phyloP scores from a whole-genome alignment of 1,140 invertebrate genomes.

The Intoshia linei region DNA sequence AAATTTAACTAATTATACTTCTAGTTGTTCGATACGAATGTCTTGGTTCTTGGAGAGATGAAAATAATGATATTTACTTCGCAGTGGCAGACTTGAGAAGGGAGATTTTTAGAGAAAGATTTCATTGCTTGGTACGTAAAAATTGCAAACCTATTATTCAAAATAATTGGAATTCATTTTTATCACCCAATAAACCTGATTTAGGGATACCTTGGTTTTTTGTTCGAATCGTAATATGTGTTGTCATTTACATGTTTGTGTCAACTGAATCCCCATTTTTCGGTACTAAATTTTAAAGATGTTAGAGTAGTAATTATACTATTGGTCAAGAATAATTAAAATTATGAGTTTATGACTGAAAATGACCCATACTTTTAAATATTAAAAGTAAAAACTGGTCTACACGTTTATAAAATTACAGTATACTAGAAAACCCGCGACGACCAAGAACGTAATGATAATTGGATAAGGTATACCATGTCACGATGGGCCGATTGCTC shows the following conservation, averaged over 20 bases:
- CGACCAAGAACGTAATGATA: slow-evolving; percentile 16
- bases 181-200: not conserved
- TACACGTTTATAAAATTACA: not conserved
- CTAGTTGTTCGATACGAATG: slow-evolving; percentile 17
- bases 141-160: not conserved
- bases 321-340: not conserved
- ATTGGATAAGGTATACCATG: slow-evolving; percentile 15
- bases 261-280: not conserved
- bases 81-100: slow-evolving; percentile 29
- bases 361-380: too few relatives aligned
- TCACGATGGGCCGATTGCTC: slow-evolving; percentile 15
- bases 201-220: not conserved
- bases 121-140: slow-evolving; percentile 16
- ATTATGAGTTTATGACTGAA: too few relatives aligned
- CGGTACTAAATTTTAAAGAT: not conserved
- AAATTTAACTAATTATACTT: slow-evolving; percentile 3
- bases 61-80: slow-evolving; percentile 13
- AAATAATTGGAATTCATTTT: not conserved
- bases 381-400: too few relatives aligned
- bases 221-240: not conserved
- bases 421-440: slow-evolving; percentile 16
- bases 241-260: not conserved
- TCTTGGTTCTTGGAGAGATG: slow-evolving; percentile 14
- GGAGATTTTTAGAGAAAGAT: slow-evolving; percentile 13
- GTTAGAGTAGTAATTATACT: not conserved